Evolutionary conservation across 2,113 vertebrate genomes (phyloP).

Genomic region (Hemibagrus wyckioides): DNA sequence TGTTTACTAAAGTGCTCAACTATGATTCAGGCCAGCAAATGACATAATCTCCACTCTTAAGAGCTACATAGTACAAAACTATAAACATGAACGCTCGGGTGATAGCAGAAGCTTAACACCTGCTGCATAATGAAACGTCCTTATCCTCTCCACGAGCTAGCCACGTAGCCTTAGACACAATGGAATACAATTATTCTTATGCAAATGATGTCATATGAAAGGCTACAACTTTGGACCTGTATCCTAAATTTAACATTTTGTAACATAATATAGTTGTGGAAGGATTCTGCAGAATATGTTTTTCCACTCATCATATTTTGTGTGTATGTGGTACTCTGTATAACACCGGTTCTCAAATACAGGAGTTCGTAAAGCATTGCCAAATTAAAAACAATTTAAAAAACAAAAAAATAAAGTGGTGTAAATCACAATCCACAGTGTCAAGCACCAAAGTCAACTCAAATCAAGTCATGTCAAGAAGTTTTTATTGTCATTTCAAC

Average conservation of each 20-base stretch:
- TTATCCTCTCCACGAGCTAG: neutral
- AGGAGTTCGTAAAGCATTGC: neutral
- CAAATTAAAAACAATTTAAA: no score
- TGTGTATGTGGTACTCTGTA: neutral
- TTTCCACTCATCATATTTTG: neutral
- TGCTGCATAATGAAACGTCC: conserved; percentile 17
- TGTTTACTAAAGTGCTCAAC: conserved; percentile 74
- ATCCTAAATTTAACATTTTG: neutral
- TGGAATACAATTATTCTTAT: neutral
- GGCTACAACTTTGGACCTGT: neutral
- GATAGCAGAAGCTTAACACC: conserved; percentile 68
- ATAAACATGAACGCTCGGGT: conserved; percentile 70
- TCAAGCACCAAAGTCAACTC: neutral
- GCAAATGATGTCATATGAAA: neutral
- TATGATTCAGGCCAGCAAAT: conserved; percentile 67
- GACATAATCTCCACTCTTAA: conserved; percentile 71
- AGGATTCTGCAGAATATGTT: neutral
- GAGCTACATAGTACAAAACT: conserved; percentile 64
- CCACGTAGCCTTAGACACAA: neutral
- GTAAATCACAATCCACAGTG: neutral
- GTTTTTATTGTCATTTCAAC: no score
- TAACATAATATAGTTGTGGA: neutral
- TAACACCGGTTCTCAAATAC: neutral
- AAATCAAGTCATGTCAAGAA: no score
- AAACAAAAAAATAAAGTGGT: neutral